These are phyloP conservation scores for Microcebus ravelobensis DNA, from an alignment of 2,113 vertebrate genomes.

Conservation along the genomic window DNA sequence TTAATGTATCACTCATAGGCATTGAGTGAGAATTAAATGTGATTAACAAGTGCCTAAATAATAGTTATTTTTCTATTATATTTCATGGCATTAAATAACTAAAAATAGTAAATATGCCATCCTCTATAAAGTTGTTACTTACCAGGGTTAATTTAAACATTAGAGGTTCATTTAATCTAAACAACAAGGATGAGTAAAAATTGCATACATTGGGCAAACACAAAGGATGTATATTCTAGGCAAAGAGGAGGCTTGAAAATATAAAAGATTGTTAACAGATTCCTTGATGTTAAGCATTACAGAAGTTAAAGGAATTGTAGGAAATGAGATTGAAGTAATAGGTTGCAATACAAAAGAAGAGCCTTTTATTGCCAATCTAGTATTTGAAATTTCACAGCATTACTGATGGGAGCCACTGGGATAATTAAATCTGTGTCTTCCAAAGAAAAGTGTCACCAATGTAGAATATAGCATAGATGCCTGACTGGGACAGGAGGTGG, in stretches of 20 bases:
- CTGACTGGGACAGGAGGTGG: neutral
- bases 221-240: neutral
- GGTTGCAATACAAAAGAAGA: neutral
- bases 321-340: neutral
- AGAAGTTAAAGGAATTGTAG: neutral
- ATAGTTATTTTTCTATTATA: neutral
- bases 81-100: slow-evolving; percentile 3
- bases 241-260: neutral
- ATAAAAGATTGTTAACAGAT: neutral
- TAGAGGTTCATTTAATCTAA: neutral
- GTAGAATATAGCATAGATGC: neutral
- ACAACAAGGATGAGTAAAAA: neutral
- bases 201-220: neutral
- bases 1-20: neutral
- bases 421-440: neutral
- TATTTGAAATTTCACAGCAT: neutral
- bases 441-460: neutral
- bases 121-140: neutral
- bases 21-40: slow-evolving; percentile 4
- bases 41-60: neutral
- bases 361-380: neutral
- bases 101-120: neutral
- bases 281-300: neutral
- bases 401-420: neutral
- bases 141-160: neutral